A percentile compares a stretch with the other conserved stretches of the same genome.
Conservation (phyloP, 2,888 invertebrate species). For the Pomacea canaliculata region DNA sequence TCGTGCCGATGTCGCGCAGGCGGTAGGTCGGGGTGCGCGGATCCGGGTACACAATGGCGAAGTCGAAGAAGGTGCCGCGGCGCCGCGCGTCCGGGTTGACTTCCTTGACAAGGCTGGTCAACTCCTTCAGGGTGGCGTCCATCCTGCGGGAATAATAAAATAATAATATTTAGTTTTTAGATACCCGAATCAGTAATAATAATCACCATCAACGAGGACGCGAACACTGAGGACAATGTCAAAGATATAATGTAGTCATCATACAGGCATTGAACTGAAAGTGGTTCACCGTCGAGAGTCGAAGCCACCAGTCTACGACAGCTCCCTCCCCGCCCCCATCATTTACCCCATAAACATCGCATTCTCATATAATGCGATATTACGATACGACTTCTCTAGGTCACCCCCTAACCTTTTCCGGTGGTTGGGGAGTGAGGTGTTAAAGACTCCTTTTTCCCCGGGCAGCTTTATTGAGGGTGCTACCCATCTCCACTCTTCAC, state of each 20-base stretch:
- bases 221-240: not conserved
- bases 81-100: conserved; percentile 96
- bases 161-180: not conserved
- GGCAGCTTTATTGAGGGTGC: too few relatives aligned
- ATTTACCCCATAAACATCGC: too few relatives aligned
- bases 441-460: too few relatives aligned
- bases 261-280: not conserved
- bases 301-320: too few relatives aligned
- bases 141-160: conserved; percentile 63
- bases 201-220: not conserved
- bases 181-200: not conserved
- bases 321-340: too few relatives aligned
- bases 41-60: conserved; percentile 80
- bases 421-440: too few relatives aligned
- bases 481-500: too few relatives aligned
- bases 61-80: conserved; percentile 97
- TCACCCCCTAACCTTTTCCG: too few relatives aligned
- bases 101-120: conserved; percentile 96
- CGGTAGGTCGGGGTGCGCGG: conserved; percentile 71
- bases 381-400: too few relatives aligned
- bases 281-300: not conserved
- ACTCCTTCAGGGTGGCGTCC: conserved; percentile 94
- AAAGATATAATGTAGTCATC: not conserved
- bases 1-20: conserved; percentile 94
- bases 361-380: too few relatives aligned